phyloP scores from a whole-genome alignment of 2,113 vertebrate species.

The Crotophaga sulcirostris region DNA sequence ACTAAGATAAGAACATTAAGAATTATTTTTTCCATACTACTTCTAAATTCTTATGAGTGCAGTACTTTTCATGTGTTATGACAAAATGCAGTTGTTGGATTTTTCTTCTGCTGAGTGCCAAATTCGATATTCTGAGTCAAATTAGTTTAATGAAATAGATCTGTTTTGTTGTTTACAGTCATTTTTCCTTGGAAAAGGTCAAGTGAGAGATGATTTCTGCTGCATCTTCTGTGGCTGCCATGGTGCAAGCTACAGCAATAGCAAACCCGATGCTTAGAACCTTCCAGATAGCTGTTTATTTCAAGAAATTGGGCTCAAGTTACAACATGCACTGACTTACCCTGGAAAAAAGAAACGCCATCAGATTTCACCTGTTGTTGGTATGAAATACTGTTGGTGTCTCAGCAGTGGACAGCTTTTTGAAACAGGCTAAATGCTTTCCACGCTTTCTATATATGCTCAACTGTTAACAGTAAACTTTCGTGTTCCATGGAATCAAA shows the following conservation, averaged over 20 bases:
- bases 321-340: not conserved
- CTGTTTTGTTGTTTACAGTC: not conserved
- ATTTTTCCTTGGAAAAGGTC: not conserved
- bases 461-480: not conserved
- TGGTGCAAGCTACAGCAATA: not conserved
- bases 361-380: not conserved
- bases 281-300: not conserved
- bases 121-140: not conserved
- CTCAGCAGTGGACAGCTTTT: not conserved
- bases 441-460: not conserved
- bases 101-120: not conserved
- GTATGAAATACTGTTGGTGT: not conserved
- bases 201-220: not conserved
- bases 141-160: not conserved
- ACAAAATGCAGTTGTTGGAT: not conserved
- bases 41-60: not conserved
- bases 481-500: not conserved
- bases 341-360: not conserved
- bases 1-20: conserved; percentile 47
- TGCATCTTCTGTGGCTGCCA: not conserved
- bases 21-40: not conserved
- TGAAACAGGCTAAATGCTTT: not conserved
- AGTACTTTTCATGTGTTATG: not conserved
- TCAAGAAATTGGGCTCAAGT: not conserved
- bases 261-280: not conserved